Evolutionary conservation across 1,140 invertebrate species (phyloP), one percentile per base, ranked within the genome.

Genomic region (Magallana ariakensis): DNA sequence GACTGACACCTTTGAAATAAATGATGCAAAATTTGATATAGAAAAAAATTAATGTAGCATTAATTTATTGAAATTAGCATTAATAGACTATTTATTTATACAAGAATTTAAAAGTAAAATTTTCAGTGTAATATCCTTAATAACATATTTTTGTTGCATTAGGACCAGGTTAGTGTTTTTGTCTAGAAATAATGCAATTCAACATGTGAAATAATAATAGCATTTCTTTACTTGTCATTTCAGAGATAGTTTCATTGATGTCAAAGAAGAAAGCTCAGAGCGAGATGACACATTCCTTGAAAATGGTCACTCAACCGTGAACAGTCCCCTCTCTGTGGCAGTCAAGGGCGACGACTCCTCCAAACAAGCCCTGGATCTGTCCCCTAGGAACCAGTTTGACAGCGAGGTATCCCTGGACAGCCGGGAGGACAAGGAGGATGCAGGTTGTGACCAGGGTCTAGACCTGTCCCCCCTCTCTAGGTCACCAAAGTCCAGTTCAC

Each of bases 241-340:
- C 82, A 84, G 82, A 60, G 56, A 84, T 19, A 19, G 22, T 16
- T 60, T 58, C 56, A 8, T 56, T 19, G 82, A 84, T 60, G 56
- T 84, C 56, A 84, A 84, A 84, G 82, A 84, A 22, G 82, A 84
- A 84, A 58, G 54, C n/a, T 19, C 16, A 4, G 82, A 84, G 7
- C 22, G 26, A 57, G 82, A 84, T 46, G 80, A 66, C 53, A 56
- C 57, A 75, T 54, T 46, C 26, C 80, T 75, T 58, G 46, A 54
- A 22, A 84, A 84, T 80, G 87, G 53, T 13, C 58, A 60, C 58
- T 57, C 81, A 7, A 16, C 80, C 13, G 46, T 82, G 19, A 53
- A 54, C 54, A 56, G 46, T 82, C 80, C 46, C 46, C 16, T 82
- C 3, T 55, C 46, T 11, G 54, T 82, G 46, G 80, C 54, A 13